These are phyloP conservation scores for Amiota minor DNA, from an alignment of 2,888 invertebrate species.

Conservation along the genomic window DNA sequence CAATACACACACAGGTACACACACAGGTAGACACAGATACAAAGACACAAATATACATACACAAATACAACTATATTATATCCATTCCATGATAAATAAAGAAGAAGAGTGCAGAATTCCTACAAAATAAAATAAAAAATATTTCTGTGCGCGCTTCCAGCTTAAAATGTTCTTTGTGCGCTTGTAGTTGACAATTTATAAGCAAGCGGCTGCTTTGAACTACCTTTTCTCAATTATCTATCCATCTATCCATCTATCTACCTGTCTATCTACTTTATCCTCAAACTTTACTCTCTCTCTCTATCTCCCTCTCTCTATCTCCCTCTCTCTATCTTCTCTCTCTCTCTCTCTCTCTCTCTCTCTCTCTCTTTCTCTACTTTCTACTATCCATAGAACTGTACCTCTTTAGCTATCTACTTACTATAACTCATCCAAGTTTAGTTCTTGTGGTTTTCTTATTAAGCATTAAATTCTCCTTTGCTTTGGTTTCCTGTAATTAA, in stretches of 20 bases:
- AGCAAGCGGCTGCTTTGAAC: no score
- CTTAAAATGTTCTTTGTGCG: no score
- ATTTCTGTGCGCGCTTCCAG: no score
- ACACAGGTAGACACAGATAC: not conserved
- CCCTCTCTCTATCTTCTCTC: not conserved
- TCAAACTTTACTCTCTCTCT: not conserved
- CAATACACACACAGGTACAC: not conserved
- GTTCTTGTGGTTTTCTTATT: constrained; percentile 10
- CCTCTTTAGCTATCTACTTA: not conserved
- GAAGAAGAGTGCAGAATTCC: no score
- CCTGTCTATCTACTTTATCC: no score
- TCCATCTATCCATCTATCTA: no score
- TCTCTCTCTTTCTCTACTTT: not conserved
- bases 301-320: not conserved
- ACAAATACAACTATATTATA: no score
- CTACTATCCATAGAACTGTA: not conserved
- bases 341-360: not conserved
- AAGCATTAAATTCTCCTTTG: constrained; percentile 49
- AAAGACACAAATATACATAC: not conserved
- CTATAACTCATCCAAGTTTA: not conserved
- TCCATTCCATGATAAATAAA: no score
- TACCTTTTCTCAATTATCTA: no score
- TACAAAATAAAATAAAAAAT: no score
- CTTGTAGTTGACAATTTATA: no score
- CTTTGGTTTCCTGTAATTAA: constrained; percentile 63